These are phyloP conservation scores for Atlantisia rogersi DNA, from an alignment of 2,113 vertebrate genomes.

Conservation along the genomic window DNA sequence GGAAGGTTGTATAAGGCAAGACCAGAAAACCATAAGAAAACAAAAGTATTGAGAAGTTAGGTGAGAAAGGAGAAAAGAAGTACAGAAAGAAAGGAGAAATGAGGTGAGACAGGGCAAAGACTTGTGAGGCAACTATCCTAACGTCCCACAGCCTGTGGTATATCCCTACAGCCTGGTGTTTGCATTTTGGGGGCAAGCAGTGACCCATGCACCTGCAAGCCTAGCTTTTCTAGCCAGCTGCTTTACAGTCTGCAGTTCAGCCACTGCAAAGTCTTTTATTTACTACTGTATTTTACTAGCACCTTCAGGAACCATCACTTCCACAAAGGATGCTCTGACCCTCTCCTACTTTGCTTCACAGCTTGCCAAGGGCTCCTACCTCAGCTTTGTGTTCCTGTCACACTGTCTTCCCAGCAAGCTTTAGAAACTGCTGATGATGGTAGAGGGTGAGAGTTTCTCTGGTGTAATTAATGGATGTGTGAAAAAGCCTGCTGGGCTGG, in stretches of 20 bases:
- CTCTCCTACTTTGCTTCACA: slow-evolving; percentile 1
- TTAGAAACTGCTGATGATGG: slow-evolving; percentile 4
- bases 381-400: slow-evolving; percentile 39
- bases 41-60: background rate
- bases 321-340: slow-evolving; percentile 6
- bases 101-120: background rate
- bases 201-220: background rate
- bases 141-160: background rate
- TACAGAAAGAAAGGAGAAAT: background rate
- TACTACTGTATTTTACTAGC: background rate
- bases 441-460: slow-evolving; percentile 28
- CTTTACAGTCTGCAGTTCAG: background rate
- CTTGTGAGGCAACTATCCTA: rapidly evolving
- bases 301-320: background rate
- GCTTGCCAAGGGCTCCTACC: slow-evolving; percentile 21
- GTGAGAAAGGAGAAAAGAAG: background rate
- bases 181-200: background rate
- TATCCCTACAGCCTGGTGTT: rapidly evolving
- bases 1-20: background rate
- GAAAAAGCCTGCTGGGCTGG: slow-evolving; percentile 52
- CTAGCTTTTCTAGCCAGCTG: background rate
- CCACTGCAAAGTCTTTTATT: background rate
- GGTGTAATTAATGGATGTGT: slow-evolving; percentile 52
- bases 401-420: slow-evolving; percentile 6
- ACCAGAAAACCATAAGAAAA: background rate